phyloP scores from a whole-genome alignment of 2,888 invertebrate genomes.

The Lordiphosa andalusiaca region DNA sequence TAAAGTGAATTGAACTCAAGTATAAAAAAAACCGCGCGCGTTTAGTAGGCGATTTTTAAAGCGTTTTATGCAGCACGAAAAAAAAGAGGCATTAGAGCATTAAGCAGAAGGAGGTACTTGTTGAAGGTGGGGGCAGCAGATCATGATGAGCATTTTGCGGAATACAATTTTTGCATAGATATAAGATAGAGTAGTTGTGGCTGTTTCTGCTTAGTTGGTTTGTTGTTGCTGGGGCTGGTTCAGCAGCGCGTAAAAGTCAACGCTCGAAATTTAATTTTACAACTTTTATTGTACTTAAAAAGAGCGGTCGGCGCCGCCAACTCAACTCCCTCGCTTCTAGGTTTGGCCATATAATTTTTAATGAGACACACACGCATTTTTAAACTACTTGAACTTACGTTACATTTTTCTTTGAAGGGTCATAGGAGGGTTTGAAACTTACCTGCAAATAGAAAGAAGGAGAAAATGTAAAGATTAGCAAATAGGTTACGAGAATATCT shows the following conservation, averaged over 20 bases:
- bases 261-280: conserved; percentile 62
- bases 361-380: no score
- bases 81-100: conserved; percentile 58
- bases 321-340: not conserved
- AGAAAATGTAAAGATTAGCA: no score
- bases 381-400: no score
- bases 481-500: no score
- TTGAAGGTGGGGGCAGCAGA: conserved; percentile 7
- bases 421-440: no score
- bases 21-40: conserved; percentile 13
- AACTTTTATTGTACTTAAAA: conserved; percentile 61
- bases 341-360: no score
- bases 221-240: conserved; percentile 33
- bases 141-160: conserved; percentile 1
- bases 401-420: no score
- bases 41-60: not conserved
- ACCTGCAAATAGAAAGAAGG: conserved; percentile 2
- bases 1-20: conserved; percentile 30
- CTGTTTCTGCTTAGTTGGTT: conserved; percentile 10
- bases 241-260: conserved; percentile 73
- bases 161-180: conserved; percentile 60
- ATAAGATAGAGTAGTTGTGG: conserved; percentile 38
- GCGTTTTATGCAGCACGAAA: not conserved
- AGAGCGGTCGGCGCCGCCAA: conserved; percentile 3
- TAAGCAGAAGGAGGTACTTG: conserved; percentile 24